phyloP scores from a whole-genome alignment of 2,888 invertebrate species.

The Actias luna region DNA sequence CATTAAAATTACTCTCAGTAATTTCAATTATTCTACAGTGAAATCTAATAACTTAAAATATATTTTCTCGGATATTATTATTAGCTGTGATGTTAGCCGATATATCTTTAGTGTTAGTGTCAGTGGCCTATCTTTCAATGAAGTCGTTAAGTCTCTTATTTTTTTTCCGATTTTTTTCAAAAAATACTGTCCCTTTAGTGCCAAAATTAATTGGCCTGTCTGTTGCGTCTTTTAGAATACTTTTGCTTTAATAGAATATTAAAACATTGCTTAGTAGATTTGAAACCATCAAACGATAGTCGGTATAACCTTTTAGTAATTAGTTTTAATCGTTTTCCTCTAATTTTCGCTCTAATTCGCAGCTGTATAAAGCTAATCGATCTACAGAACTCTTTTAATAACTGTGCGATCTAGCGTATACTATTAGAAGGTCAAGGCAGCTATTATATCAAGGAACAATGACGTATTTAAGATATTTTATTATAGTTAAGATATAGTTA shows the following conservation, averaged over 20 bases:
- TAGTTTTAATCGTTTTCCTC: background rate
- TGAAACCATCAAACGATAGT: background rate
- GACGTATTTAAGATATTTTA: background rate
- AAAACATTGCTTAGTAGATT: background rate
- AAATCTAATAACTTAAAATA: too few relatives aligned
- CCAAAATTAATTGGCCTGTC: too few relatives aligned
- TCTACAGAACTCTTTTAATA: background rate
- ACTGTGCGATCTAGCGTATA: conserved; percentile 1
- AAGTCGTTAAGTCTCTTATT: too few relatives aligned
- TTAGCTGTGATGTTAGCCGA: too few relatives aligned
- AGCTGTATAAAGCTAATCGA: background rate
- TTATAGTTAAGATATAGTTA: too few relatives aligned
- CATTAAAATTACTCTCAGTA: background rate
- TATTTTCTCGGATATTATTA: too few relatives aligned
- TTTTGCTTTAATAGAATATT: too few relatives aligned
- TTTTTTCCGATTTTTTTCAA: too few relatives aligned
- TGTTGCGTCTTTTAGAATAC: too few relatives aligned
- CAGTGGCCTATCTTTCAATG: too few relatives aligned
- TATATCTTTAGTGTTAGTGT: too few relatives aligned
- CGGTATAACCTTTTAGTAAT: background rate
- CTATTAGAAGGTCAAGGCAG: background rate
- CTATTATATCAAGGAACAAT: background rate
- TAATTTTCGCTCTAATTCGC: background rate
- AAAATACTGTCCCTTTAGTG: too few relatives aligned
- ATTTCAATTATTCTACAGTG: background rate